phyloP scores from a whole-genome alignment of 2,888 invertebrate genomes.

The Diarsia dahlii region DNA sequence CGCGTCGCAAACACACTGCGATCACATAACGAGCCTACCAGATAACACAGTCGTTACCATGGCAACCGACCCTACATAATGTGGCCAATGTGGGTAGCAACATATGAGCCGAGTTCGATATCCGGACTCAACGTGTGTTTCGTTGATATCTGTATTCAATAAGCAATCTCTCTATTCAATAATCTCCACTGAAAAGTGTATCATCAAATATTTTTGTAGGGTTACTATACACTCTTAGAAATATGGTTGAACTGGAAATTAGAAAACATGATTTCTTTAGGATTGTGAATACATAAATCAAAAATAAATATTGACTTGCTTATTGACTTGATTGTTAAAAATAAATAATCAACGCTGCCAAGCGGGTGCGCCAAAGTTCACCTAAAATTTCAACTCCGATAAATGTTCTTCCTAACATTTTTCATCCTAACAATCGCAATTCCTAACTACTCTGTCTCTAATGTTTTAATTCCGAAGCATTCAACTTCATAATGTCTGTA shows the following conservation, averaged over 20 bases:
- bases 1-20: not conserved
- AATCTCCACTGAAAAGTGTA: not conserved
- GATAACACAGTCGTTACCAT: not conserved
- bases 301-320: too few species aligned
- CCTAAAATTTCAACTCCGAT: too few species aligned
- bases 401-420: too few species aligned
- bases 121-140: not conserved
- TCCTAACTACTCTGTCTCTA: too few species aligned
- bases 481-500: too few species aligned
- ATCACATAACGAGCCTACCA: not conserved
- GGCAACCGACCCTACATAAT: not conserved
- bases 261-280: not conserved
- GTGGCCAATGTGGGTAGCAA: not conserved
- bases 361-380: too few species aligned
- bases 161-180: constrained; percentile 1
- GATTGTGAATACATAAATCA: too few species aligned
- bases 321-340: too few species aligned
- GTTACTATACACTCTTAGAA: not conserved
- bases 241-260: constrained; percentile 1
- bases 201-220: not conserved
- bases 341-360: too few species aligned
- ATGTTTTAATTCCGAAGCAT: too few species aligned
- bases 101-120: not conserved
- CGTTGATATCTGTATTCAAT: not conserved
- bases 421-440: too few species aligned